Conservation (phyloP, 1,140 invertebrate genomes). For the Tenebrio molitor region DNA sequence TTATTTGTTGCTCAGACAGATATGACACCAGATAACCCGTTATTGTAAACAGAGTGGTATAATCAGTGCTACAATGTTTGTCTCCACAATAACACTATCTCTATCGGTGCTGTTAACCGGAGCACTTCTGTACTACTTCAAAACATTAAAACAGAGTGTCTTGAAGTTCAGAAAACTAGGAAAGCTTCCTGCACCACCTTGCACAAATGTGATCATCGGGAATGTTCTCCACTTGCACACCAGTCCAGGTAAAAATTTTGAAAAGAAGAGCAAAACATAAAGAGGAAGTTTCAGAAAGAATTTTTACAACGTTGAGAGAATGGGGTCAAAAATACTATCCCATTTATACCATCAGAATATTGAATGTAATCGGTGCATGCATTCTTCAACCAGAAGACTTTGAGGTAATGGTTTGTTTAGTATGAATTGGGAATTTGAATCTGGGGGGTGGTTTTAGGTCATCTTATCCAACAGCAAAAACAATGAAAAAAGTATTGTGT, state of each 20-base stretch:
- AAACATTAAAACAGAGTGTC: not conserved
- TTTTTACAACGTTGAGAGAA: not conserved
- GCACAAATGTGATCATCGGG: not conserved
- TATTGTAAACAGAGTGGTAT: too few relatives aligned
- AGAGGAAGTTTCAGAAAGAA: conserved; percentile 6
- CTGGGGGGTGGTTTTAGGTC: not conserved
- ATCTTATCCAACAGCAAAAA: too few relatives aligned
- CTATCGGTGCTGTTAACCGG: too few relatives aligned
- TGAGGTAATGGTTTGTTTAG: conserved; percentile 1
- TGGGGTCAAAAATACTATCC: conserved; percentile 9
- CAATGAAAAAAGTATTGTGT: too few relatives aligned
- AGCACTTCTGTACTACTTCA: not conserved
- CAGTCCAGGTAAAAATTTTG: conserved; percentile 2
- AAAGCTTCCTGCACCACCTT: not conserved
- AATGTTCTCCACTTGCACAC: not conserved
- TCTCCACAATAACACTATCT: too few relatives aligned
- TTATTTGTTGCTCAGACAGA: too few relatives aligned
- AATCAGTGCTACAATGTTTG: too few relatives aligned
- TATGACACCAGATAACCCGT: too few relatives aligned
- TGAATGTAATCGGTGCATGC: not conserved
- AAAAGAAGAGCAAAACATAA: too few relatives aligned
- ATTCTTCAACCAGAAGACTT: conserved; percentile 4
- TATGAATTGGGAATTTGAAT: not conserved
- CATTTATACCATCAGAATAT: not conserved
- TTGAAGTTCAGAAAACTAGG: not conserved